A percentile compares a stretch with the other conserved stretches of the same genome.
These are phyloP conservation scores for Acanthaster planci DNA, from an alignment of 35 echinoderm and acorn worm species.

Conservation along the genomic window DNA sequence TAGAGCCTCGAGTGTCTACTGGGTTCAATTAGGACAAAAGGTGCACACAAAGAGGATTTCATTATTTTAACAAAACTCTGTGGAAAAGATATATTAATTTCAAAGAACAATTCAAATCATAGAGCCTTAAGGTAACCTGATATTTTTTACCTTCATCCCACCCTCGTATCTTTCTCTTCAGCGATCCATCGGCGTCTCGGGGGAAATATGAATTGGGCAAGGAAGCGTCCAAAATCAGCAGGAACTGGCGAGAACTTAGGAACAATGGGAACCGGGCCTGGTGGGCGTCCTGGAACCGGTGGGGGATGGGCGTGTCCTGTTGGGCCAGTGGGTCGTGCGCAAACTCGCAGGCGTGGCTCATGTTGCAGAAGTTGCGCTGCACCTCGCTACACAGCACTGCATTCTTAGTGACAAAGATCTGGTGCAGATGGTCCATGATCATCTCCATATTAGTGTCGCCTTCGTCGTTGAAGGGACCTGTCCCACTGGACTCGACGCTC, in stretches of 20 bases:
- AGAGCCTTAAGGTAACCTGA: no score
- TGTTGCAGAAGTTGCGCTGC: conserved; percentile 51
- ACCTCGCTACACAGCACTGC: conserved; percentile 56
- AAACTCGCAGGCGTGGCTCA: conserved; percentile 40
- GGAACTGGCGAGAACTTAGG: conserved; percentile 52
- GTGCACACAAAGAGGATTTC: no score
- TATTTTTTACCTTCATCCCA: conserved; percentile 40
- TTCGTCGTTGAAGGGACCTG: background rate
- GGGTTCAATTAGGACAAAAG: no score
- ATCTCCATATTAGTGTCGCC: background rate
- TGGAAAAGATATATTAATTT: no score
- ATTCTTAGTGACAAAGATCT: conserved; percentile 54
- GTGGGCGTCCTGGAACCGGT: conserved; percentile 52
- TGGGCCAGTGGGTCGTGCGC: background rate
- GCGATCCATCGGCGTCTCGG: conserved; percentile 24
- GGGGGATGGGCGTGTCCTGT: conserved; percentile 19
- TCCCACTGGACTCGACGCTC: no score
- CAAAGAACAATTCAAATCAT: no score
- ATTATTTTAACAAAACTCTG: no score
- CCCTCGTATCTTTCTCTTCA: conserved; percentile 43
- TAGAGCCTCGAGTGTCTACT: no score
- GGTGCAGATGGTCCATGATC: conserved; percentile 28
- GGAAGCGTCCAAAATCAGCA: conserved; percentile 50
- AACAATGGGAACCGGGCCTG: conserved; percentile 37
- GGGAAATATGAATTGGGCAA: conserved; percentile 44